A percentile compares a stretch with the other conserved stretches of the same genome.
These are phyloP conservation scores for Buceros bicornis DNA, from an alignment of 2,797 vertebrate species.

Conservation along the genomic window DNA sequence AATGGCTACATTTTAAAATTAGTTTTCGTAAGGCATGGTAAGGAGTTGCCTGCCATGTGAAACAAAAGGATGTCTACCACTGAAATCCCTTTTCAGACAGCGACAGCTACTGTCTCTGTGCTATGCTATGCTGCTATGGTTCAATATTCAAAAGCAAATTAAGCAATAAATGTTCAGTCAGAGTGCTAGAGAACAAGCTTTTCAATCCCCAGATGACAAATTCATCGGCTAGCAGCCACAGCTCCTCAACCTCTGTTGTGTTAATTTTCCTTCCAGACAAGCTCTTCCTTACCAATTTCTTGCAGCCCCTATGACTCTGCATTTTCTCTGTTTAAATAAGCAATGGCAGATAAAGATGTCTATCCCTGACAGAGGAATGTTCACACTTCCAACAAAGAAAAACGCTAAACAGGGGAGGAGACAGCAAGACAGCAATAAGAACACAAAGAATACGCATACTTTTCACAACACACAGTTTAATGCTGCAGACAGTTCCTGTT, in stretches of 20 bases:
- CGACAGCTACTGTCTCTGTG: not conserved
- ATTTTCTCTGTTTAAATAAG: not conserved
- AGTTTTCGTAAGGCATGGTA: not conserved
- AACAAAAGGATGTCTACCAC: not conserved
- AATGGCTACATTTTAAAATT: not conserved
- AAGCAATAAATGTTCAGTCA: not conserved
- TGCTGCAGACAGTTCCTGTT: not conserved
- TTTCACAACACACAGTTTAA: not conserved
- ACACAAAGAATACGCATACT: not conserved
- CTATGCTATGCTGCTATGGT: not conserved
- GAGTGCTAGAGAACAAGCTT: not conserved
- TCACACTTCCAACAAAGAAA: not conserved
- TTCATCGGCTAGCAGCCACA: not conserved
- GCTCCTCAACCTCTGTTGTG: not conserved
- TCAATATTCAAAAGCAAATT: not conserved
- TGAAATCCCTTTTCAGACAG: not conserved
- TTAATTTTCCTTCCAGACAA: not conserved
- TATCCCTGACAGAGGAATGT: not conserved
- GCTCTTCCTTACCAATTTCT: not conserved
- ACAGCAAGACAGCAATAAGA: not conserved
- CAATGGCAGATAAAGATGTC: not conserved
- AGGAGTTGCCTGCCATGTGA: not conserved
- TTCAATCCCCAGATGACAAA: not conserved
- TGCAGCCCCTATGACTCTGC: not conserved
- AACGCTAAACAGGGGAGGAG: not conserved